These are phyloP conservation scores for Ormia ochracea DNA, from an alignment of 2,888 invertebrate genomes.

Conservation along the genomic window DNA sequence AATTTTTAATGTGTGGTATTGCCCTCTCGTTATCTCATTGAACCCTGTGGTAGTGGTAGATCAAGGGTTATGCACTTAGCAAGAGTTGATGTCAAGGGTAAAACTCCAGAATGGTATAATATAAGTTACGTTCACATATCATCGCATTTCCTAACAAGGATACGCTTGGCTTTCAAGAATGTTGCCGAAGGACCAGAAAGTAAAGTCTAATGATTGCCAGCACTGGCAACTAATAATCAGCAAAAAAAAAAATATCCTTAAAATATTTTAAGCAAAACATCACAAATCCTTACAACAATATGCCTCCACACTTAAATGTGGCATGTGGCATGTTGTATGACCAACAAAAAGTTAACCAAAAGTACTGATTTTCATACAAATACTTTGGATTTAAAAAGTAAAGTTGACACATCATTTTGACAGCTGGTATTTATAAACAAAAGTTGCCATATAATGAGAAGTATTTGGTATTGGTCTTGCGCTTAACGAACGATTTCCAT, in stretches of 20 bases:
- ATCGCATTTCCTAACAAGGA: slow-evolving; percentile 82
- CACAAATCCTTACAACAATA: slow-evolving; percentile 61
- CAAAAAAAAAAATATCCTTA: slow-evolving; percentile 19
- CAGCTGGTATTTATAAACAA: too few relatives aligned
- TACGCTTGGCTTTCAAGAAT: slow-evolving; percentile 91
- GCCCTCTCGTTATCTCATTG: slow-evolving; percentile 93
- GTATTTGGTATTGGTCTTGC: too few relatives aligned
- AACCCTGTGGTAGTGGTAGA: slow-evolving; percentile 93
- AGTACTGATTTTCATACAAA: slow-evolving; percentile 60
- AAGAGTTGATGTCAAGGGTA: slow-evolving; percentile 93
- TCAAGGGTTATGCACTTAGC: slow-evolving; percentile 93
- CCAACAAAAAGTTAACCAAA: slow-evolving; percentile 61
- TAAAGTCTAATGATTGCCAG: slow-evolving; percentile 79
- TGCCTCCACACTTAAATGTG: slow-evolving; percentile 22
- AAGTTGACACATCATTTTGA: too few relatives aligned
- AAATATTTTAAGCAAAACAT: slow-evolving; percentile 50
- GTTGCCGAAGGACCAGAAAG: slow-evolving; percentile 92
- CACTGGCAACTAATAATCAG: background rate
- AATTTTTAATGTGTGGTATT: slow-evolving; percentile 86
- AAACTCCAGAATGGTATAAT: slow-evolving; percentile 97
- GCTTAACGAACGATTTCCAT: too few relatives aligned
- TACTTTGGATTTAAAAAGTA: slow-evolving; percentile 47
- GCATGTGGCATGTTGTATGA: slow-evolving; percentile 36
- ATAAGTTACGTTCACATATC: slow-evolving; percentile 93
- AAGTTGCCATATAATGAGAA: too few relatives aligned